Conservation (phyloP, 2,888 invertebrate species). For the Aspidapion aeneum region DNA sequence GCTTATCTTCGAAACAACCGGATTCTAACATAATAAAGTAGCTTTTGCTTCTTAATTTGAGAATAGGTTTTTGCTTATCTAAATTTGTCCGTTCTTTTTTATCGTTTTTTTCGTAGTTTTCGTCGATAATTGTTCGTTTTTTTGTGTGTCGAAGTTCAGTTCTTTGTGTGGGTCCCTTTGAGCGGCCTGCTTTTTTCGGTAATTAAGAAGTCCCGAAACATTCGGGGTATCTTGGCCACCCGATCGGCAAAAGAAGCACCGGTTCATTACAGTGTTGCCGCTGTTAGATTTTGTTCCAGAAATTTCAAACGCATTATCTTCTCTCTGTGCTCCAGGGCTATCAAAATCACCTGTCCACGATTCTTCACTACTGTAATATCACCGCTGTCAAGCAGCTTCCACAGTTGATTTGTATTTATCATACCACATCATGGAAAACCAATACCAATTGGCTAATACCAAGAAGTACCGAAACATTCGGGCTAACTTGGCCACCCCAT, state of each 20-base stretch:
- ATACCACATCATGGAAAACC: no score
- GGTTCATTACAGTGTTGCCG: not conserved
- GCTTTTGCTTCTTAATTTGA: not conserved
- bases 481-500: no score
- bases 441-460: no score
- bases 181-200: not conserved
- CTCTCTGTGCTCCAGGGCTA: no score
- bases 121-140: not conserved
- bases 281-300: no score
- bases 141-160: not conserved
- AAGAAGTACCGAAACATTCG: no score
- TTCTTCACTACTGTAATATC: no score
- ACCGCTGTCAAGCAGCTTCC: no score
- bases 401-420: no score
- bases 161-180: not conserved
- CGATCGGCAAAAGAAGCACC: not conserved
- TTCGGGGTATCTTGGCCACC: not conserved
- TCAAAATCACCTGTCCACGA: no score
- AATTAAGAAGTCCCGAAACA: not conserved
- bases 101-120: not conserved
- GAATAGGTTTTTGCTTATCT: not conserved
- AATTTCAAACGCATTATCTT: no score
- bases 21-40: not conserved
- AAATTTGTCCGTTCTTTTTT: not conserved
- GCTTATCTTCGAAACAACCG: not conserved